Base-by-base conservation (phyloP, 2,797 vertebrate species). In the Enteromius thamalakanensis region DNA sequence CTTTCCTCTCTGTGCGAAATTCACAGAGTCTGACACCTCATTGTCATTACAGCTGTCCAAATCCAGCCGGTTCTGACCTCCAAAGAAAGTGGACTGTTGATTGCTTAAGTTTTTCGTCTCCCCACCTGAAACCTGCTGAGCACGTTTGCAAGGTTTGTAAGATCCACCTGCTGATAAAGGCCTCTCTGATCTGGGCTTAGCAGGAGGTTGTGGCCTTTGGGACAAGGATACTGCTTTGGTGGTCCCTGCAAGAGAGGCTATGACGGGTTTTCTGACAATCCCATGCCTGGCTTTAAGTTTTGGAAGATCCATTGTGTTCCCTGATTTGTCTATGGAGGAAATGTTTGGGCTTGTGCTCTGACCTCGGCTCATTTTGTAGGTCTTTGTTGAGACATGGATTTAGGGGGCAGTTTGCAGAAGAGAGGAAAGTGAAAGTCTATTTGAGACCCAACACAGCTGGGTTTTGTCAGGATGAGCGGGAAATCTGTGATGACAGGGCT, bases 161-260 rank as follows among this genome's bases (percentile, higher is more conserved):
- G 58, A n/a, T 42, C 65, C 88, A 45, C 69, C 1, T 29, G 1
- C 26, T 84, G 87, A 65, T 70, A 84, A 60, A 53, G 80, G 64
- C 26, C 26, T 4, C 47, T 86, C 84, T 65, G 86, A 89, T 83
- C 81, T 82, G 78, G 60, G 77, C 40, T 89, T 92, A 11, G 8
- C 15, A 78, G 79, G 85, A 21, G 76, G 85, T 7, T 29, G 64
- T 1, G 86, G 74, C 4, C 90, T 91, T 60, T 90, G 89, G 76
- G 85, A 86, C 53, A 88, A 87, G 42, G 76, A 58, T 37, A 82
- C 65, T 1, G 87, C 87, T 80, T 90, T 92, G 82, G 87, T 88
- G 9, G 93, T 95, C 88, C 92, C 94, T 5, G 80, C 88, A 29
- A 89, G 75, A 1, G 76, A 72, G 32, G 91, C 86, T 90, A 93